Evolutionary conservation across 2,113 vertebrate species (phyloP), one percentile per base, ranked within the genome.

Genomic region (Galbula dea): DNA sequence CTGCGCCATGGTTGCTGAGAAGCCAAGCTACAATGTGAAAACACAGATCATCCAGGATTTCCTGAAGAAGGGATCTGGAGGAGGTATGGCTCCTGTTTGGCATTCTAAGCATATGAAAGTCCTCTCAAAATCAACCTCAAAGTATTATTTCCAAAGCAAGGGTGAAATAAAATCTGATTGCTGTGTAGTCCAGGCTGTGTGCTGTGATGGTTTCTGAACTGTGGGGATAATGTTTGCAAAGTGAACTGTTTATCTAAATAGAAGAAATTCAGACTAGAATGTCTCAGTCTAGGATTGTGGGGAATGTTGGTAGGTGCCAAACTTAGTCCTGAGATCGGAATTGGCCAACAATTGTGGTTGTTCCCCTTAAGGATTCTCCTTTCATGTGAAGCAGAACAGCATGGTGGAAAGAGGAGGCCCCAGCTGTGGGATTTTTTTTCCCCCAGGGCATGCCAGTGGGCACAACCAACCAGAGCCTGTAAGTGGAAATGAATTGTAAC

Each of bases 11-110:
- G 99, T 99, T 73, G 98, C 99, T 0, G 99, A 99, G 12, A 98
- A 98, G 88, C 98, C 98, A 15, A 98, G 99, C 97, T 99, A 99
- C 96, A 99, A 99, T 2, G 93, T 96, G 12, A 99, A 99, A 96
- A 99, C 99, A 0, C 98, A 99, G 97, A 99, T 99, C 83, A 99
- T 99, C 83, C 98, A 99, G 81, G 98, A 99, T 93, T 99, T 99
- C 81, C 97, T 99, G 45, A 98, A 68, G 94, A 99, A 99, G 87
- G 99, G 99, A 52, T 97, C 98, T 18, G 95, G 94, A 17, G 99
- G 99, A 98, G 99, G 99, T 99, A 67, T 2, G 78, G 32, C 7
- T 68, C n/a, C 59, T 54, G 39, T 45, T 43, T 48, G 57, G 16
- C 5, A 0, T 75, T 68, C 37, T 51, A 41, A 29, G 14, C 4